Evolutionary conservation across 1,140 invertebrate genomes (phyloP), one percentile per base, ranked within the genome.

Genomic region (Diabrotica virgifera): DNA sequence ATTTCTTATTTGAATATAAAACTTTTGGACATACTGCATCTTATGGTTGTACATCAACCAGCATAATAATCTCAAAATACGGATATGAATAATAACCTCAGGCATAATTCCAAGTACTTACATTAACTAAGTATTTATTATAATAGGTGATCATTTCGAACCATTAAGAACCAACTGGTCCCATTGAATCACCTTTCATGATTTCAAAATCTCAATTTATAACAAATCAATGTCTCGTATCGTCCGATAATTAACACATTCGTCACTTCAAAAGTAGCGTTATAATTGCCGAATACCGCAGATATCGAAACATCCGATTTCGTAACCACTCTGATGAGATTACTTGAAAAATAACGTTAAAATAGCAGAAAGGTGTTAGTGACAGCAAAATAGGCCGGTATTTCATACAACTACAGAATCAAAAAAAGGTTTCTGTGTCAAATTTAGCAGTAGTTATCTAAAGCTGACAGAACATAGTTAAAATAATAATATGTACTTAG

Each of bases 301-400:
- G 53, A 55, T 55, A 55, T 55, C 53, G 24, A 55, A 14, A 55
- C 53, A 55, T 13, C 0, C 10, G 6, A 14, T 55, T 55, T 55
- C 53, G 53, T 55, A 55, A 55, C 36, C 10, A 13, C 9, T 9
- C 5, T 24, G 24, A 52, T 35, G 10, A 55, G 53, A 55, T 55
- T 55, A 24, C 53, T 9, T 10, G 46, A 9, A 50, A 12, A 10
- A 10, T 55, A 35, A 13, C 53, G 36, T 55, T 55, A 55, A 55
- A 55, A 55, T 35, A 14, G 53, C 53, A 55, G n/a, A 55, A 24
- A 24, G 24, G 24, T 24, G 24, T 24, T 24, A 24, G 1, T 24
- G 24, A 24, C 24, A 4, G 24, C 24, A 24, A 4, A 24, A 24
- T 24, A 24, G 24, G 24, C 24, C 24, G 4, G 24, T 24, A 24